These are phyloP conservation scores for Caenorhabditis panamensis DNA, from an alignment of 2,888 invertebrate species.

Conservation along the genomic window DNA sequence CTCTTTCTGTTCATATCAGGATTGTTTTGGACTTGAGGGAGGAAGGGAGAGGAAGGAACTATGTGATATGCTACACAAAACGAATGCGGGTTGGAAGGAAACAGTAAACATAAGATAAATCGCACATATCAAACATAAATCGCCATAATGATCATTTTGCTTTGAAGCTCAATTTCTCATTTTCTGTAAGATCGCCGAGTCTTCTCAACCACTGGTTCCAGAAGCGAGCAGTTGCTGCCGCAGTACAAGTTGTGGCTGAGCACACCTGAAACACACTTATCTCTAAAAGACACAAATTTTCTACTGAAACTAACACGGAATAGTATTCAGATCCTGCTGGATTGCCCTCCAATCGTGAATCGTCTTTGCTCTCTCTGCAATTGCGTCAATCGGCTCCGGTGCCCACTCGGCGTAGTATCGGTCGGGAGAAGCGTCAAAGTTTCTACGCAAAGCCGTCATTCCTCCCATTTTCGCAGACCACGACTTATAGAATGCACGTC, in stretches of 20 bases:
- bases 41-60: no score
- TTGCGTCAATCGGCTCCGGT: neutral
- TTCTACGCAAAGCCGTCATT: neutral
- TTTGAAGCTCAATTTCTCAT: no score
- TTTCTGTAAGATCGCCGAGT: no score
- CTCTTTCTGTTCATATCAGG: no score
- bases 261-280: conserved; percentile 5
- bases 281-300: neutral
- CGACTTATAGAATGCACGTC: neutral
- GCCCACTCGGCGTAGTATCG: conserved; percentile 19
- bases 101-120: no score
- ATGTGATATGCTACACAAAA: no score
- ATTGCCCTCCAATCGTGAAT: neutral
- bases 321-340: neutral
- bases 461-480: conserved; percentile 5
- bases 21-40: no score
- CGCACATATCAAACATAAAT: no score
- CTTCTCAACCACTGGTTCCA: no score
- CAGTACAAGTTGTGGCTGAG: conserved; percentile 26
- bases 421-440: neutral
- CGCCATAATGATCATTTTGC: no score
- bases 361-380: neutral
- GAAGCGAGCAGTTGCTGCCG: neutral
- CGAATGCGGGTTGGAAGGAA: no score
- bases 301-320: neutral